Conservation (phyloP, 2,113 vertebrate genomes). For the Collichthys lucidus region DNA sequence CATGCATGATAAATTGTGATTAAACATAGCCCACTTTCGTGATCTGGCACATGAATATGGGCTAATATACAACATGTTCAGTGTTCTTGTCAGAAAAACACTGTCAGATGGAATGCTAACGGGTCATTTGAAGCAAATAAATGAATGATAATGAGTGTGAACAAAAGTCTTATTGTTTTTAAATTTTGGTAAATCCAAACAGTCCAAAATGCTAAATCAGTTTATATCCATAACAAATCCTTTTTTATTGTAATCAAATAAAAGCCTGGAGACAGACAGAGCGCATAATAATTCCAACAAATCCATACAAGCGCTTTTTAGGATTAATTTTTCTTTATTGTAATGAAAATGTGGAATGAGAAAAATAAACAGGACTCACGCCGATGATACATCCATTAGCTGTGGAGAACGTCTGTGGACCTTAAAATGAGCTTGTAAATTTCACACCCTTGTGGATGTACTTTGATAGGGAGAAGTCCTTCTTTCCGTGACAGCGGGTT, state of each 20-base stretch:
- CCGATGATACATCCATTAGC: constrained; percentile 3
- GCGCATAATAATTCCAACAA: constrained; percentile 32
- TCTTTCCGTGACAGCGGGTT: constrained; percentile 29
- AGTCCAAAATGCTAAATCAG: constrained; percentile 1
- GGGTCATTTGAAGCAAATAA: constrained; percentile 39
- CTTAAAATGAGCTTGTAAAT: constrained; percentile 13
- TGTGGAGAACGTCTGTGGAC: not conserved
- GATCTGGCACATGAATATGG: constrained; percentile 16
- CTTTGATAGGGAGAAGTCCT: not conserved
- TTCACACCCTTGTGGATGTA: not conserved
- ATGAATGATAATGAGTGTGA: constrained; percentile 21
- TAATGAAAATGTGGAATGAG: not conserved
- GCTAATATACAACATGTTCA: constrained; percentile 6
- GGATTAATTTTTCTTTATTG: constrained; percentile 40
- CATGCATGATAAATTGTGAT: constrained; percentile 47
- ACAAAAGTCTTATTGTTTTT: constrained; percentile 50
- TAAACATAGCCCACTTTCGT: constrained; percentile 21
- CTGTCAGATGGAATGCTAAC: constrained; percentile 34
- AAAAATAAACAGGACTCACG: not conserved
- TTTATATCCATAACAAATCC: constrained; percentile 16
- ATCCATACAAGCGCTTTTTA: constrained; percentile 28
- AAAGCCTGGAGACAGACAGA: constrained; percentile 15
- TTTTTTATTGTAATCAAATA: constrained; percentile 17
- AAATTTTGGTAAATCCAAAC: not conserved
- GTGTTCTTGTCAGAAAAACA: constrained; percentile 26